These are phyloP conservation scores for Callyntrura sp. DNA, from an alignment of 2,888 invertebrate species.

Conservation along the genomic window DNA sequence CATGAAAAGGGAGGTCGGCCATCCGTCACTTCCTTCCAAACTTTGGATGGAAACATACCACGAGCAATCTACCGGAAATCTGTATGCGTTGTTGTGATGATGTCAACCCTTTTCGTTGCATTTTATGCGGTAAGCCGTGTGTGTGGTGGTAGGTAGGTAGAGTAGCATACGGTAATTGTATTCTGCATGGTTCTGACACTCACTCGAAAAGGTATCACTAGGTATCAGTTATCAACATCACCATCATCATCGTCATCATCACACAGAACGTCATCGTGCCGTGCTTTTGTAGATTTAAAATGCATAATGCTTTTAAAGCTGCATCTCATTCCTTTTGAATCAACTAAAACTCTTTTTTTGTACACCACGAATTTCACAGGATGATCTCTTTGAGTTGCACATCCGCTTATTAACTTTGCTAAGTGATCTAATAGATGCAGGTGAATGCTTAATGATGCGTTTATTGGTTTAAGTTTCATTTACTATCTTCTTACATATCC, in stretches of 20 bases:
- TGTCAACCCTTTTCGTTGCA: conserved; percentile 52
- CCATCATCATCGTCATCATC: no score
- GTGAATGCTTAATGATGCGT: conserved; percentile 70
- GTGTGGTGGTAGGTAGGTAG: neutral
- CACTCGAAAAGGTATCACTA: neutral
- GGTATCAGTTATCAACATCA: conserved; percentile 14
- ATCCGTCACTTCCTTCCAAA: conserved; percentile 84
- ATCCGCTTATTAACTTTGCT: conserved; percentile 41
- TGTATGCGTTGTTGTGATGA: conserved; percentile 74
- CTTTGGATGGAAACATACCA: conserved; percentile 33
- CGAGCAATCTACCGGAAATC: conserved; percentile 83
- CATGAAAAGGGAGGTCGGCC: conserved; percentile 83
- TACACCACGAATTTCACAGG: neutral
- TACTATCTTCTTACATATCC: conserved; percentile 6
- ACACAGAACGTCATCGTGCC: neutral
- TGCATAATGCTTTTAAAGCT: neutral
- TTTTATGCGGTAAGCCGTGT: conserved; percentile 50
- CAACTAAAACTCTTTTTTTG: neutral
- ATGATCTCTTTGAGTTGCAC: conserved; percentile 42
- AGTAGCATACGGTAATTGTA: neutral
- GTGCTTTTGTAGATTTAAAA: neutral
- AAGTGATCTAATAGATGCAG: conserved; percentile 46
- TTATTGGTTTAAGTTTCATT: conserved; percentile 51
- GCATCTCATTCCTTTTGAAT: conserved; percentile 14
- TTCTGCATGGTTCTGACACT: neutral